A percentile compares a stretch with the other conserved stretches of the same genome.
Evolutionary conservation across 2,797 vertebrate genomes (phyloP).

Genomic region (Microctenopoma steveboyesi): DNA sequence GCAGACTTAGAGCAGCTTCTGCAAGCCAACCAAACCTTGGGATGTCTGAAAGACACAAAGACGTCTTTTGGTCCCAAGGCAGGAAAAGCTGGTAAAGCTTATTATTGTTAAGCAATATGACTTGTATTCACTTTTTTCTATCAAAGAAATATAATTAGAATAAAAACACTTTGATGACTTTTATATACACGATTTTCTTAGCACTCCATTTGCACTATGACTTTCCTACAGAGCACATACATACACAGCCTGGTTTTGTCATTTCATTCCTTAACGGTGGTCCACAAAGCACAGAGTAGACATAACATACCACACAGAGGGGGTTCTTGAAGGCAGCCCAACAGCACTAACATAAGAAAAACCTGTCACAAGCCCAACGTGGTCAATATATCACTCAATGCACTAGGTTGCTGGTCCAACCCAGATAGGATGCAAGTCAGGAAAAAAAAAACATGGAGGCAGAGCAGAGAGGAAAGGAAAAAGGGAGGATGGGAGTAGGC

Average conservation of each 20-base stretch:
- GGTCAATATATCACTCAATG: conserved; percentile 67
- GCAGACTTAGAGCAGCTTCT: too few relatives aligned
- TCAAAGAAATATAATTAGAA: too few relatives aligned
- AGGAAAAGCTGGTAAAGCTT: too few relatives aligned
- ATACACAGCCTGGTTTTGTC: too few relatives aligned
- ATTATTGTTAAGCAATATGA: too few relatives aligned
- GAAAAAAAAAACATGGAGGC: conserved; percentile 62
- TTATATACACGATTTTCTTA: not conserved
- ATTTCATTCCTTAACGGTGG: conserved; percentile 13
- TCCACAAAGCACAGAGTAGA: conserved; percentile 28
- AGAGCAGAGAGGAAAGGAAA: conserved; percentile 33
- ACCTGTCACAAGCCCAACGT: conserved; percentile 63
- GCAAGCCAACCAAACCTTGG: too few relatives aligned
- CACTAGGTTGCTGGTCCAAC: conserved; percentile 52
- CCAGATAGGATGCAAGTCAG: conserved; percentile 62
- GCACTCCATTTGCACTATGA: not conserved
- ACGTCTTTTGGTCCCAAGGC: too few relatives aligned
- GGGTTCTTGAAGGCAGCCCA: conserved; percentile 33
- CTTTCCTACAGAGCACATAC: not conserved
- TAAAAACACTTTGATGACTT: not conserved
- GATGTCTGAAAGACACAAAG: too few relatives aligned
- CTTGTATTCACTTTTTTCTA: too few relatives aligned
- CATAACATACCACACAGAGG: conserved; percentile 23
- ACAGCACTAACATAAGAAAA: conserved; percentile 42
- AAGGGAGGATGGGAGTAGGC: conserved; percentile 36